phyloP scores from a whole-genome alignment of 2,797 vertebrate genomes.

The Spinibarbus caldwelli region DNA sequence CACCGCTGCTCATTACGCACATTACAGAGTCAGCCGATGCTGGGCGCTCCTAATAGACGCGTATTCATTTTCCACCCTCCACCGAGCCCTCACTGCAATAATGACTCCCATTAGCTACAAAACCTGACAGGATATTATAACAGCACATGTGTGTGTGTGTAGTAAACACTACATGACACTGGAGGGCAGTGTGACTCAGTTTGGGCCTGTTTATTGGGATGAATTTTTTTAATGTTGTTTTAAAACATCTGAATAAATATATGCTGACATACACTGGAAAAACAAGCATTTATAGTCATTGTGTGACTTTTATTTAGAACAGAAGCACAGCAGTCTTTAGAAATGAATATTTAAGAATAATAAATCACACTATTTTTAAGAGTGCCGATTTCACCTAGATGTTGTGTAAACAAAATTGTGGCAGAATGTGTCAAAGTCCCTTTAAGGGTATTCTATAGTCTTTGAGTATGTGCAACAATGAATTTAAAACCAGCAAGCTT shows the following conservation, averaged over 20 bases:
- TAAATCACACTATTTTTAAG: no score
- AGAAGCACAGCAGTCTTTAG: no score
- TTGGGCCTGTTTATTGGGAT: neutral
- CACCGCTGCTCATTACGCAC: constrained; percentile 46
- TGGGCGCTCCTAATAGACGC: constrained; percentile 2
- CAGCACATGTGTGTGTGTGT: neutral
- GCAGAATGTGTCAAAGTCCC: no score
- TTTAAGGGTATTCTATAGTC: no score
- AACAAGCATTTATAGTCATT: neutral
- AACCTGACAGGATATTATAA: constrained; percentile 24
- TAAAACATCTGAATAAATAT: neutral
- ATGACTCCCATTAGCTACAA: constrained; percentile 23
- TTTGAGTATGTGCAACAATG: no score
- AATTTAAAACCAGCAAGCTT: no score
- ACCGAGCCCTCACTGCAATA: constrained; percentile 16
- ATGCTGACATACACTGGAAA: no score
- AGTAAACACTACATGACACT: neutral
- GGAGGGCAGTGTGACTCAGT: neutral
- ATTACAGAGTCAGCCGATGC: constrained; percentile 3
- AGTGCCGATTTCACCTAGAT: no score
- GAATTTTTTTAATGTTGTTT: no score
- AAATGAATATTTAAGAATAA: no score
- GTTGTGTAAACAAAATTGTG: no score
- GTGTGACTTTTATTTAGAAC: no score
- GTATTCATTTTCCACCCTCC: constrained; percentile 34